A percentile compares a stretch with the other conserved stretches of the same genome.
Conservation (phyloP, 2,888 invertebrate species). For the Steinernema scapterisci region DNA sequence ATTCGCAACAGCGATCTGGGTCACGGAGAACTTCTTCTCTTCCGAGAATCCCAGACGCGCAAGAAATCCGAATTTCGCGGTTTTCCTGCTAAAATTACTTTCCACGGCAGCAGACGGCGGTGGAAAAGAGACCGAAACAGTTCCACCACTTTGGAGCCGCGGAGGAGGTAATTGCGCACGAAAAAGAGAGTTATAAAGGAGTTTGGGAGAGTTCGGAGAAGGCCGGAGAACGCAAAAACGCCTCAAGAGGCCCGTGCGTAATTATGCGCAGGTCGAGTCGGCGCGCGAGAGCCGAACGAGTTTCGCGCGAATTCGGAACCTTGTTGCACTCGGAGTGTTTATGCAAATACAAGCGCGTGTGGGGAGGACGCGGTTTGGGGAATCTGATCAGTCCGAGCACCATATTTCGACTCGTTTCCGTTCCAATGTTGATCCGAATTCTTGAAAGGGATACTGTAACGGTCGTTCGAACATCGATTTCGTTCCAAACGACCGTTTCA, state of each 20-base stretch:
- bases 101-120: neutral
- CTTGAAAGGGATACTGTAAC: too few relatives aligned
- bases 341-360: neutral
- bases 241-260: constrained; percentile 22
- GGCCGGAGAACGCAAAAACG: neutral
- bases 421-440: too few relatives aligned
- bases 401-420: too few relatives aligned
- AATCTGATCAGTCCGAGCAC: neutral
- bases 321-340: constrained; percentile 15
- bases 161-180: constrained; percentile 13
- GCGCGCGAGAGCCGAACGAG: neutral
- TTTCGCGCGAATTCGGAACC: neutral
- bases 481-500: too few relatives aligned
- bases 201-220: neutral
- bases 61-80: constrained; percentile 13
- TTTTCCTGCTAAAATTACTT: constrained; percentile 29
- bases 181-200: neutral
- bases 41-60: neutral
- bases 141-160: neutral
- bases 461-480: too few relatives aligned
- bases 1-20: constrained; percentile 33
- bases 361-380: neutral
- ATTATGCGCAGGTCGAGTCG: constrained; percentile 3
- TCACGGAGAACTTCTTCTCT: neutral
- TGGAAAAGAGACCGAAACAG: too few relatives aligned